phyloP scores from a whole-genome alignment of 1,140 invertebrate genomes.

The Apis florea region DNA sequence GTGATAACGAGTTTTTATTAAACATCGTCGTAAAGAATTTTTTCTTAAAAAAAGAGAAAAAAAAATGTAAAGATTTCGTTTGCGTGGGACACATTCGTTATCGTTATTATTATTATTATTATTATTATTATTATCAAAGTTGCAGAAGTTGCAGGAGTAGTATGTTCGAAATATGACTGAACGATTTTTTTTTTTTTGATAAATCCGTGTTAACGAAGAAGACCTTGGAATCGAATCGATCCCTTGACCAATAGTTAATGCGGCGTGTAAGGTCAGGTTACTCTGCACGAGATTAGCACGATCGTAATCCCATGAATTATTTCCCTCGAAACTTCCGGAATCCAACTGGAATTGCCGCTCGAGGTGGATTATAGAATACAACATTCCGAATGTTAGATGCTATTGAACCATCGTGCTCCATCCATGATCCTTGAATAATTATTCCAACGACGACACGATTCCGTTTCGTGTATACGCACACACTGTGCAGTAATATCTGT shows the following conservation, averaged over 20 bases:
- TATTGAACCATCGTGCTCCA: neutral
- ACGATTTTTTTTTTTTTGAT: neutral
- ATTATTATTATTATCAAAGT: too few relatives aligned
- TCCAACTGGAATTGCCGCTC: slow-evolving; percentile 19
- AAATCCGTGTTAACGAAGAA: neutral
- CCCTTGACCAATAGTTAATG: slow-evolving; percentile 1
- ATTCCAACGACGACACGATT: neutral
- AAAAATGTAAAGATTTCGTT: too few relatives aligned
- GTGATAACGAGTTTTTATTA: too few relatives aligned
- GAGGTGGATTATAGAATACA: slow-evolving; percentile 31
- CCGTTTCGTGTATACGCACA: too few relatives aligned
- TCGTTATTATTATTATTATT: too few relatives aligned
- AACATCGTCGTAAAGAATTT: too few relatives aligned
- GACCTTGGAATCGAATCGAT: neutral
- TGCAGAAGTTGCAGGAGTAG: too few relatives aligned
- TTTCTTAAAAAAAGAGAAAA: too few relatives aligned
- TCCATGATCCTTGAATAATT: neutral
- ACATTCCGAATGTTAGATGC: neutral
- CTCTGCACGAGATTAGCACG: slow-evolving; percentile 11
- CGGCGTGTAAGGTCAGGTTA: slow-evolving; percentile 6
- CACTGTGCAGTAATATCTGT: too few relatives aligned
- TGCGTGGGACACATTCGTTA: too few relatives aligned
- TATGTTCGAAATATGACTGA: too few relatives aligned
- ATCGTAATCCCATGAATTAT: slow-evolving; percentile 40
- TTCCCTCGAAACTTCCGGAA: slow-evolving; percentile 42